phyloP scores from a whole-genome alignment of 2,888 invertebrate species.

The Lordiphosa fenestrarum region DNA sequence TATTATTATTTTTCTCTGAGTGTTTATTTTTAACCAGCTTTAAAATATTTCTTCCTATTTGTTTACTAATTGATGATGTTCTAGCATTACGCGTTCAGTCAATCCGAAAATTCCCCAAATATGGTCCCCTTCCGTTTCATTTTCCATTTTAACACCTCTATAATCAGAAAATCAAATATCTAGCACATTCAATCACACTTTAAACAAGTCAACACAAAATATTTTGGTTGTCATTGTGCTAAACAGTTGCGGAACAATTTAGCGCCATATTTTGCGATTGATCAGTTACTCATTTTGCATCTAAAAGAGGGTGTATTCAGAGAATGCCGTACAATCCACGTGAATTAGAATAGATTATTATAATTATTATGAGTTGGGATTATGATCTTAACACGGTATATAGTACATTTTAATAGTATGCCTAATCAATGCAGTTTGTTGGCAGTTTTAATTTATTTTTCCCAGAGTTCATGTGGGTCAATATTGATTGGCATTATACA shows the following conservation, averaged over 20 bases:
- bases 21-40: too few relatives aligned
- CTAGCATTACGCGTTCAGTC: too few relatives aligned
- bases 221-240: not conserved
- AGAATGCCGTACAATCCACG: not conserved
- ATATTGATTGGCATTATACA: slow-evolving; percentile 8
- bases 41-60: too few relatives aligned
- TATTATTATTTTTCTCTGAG: too few relatives aligned
- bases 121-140: too few relatives aligned
- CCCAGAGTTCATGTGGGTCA: slow-evolving; percentile 4
- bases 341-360: not conserved
- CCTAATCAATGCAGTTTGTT: not conserved
- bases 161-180: slow-evolving; percentile 1
- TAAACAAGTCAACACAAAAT: not conserved
- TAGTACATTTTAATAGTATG: slow-evolving; percentile 6
- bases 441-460: not conserved
- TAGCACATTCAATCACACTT: not conserved
- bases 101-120: too few relatives aligned
- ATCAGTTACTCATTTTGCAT: not conserved
- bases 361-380: slow-evolving; percentile 13
- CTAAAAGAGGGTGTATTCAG: too few relatives aligned
- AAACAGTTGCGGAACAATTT: not conserved
- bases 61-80: too few relatives aligned
- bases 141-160: too few relatives aligned
- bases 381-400: slow-evolving; percentile 3
- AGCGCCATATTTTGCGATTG: slow-evolving; percentile 5